Evolutionary conservation across 2,113 vertebrate genomes (phyloP), one percentile per base, ranked within the genome.

Genomic region (Trichomycterus rosablanca): DNA sequence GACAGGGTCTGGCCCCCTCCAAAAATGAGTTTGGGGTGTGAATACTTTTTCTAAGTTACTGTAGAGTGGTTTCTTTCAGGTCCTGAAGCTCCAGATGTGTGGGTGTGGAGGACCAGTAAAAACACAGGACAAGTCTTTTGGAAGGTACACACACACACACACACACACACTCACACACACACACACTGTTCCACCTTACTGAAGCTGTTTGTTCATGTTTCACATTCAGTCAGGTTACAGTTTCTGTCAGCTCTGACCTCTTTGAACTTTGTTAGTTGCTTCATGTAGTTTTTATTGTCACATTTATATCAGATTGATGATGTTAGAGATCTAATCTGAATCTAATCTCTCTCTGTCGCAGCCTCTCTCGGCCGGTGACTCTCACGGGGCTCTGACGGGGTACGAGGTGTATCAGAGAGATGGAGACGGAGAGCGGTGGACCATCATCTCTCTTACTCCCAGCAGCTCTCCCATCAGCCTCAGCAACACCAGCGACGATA

Each of bases 11-110:
- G 48, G 19, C 19, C 20, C 18, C 30, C 19, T 35, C 3, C 26
- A 30, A 30, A 30, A 30, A 3, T 19, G 5, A 15, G 16, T n/a
- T n/a, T 42, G 14, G 2, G n/a, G 1, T n/a, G 14, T 5, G 39
- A 8, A 16, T 28, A 4, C 39, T 48, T 16, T 7, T 46, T 42
- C 20, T n/a, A 11, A 49, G 16, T 9, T 4, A 4, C 26, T 30
- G 3, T 30, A 30, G 3, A 30, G 3, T 30, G 7, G 7, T 7
- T 30, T 30, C 26, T 30, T 30, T 7, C 7, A 89, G 86, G 69
- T 67, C 81, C 87, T 19, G 74, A 82, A 18, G 43, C 81, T 48
- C 83, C 67, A 46, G 82, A 86, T 55, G 59, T 83, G 12, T 89
- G 87, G 86, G 8, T 82, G 32, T 78, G 78, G 75, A 77, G 78